Evolutionary conservation across 2,888 invertebrate species (phyloP), one percentile per base, ranked within the genome.

Genomic region (Himalopsyche anomala): DNA sequence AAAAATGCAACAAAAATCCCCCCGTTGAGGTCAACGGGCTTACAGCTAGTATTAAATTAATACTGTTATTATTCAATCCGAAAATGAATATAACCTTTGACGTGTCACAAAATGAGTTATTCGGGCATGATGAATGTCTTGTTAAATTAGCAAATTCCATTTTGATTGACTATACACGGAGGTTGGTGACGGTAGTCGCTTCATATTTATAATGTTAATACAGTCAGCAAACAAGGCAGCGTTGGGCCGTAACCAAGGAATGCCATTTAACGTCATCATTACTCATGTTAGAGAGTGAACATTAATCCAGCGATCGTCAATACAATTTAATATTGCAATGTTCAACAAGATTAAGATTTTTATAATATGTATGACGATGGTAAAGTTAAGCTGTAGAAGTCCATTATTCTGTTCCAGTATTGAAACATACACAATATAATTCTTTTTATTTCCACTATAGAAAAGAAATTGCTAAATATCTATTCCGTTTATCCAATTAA

Each of bases 151-250:
- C 79, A 80, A 74, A 82, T 86, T 84, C 74, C 85, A 28, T 45
- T 85, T 87, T 87, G 87, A 87, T 87, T 87, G 86, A 86, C 84
- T 87, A 84, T 87, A 87, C 74, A 15, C 40, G 62, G 17, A 12
- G 83, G 79, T 56, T 51, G 51, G 80, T 81, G 85, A 80, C 38
- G 28, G 38, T 38, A 19, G 55, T 38, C 74, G 15, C 74, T 74
- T 74, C 74, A 36, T 36, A 80, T 83, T 87, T 85, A 80, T 84
- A 85, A 80, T 85, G 51, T 81, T 85, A 38, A 85, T 85, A 85
- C 87, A 87, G 85, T 82, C 62, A 38, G 81, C 42, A 36, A 85
- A 85, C 84, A 42, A 45, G 85, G 81, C 51, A 55, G 74, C 62
- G 85, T 17, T 28, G 42, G 42, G 79, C 74, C 38, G 74, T 74